Percentiles rank a stretch among this genome's conserved stretches.
These are phyloP conservation scores for Tipula vernalis DNA, from an alignment of 2,888 invertebrate species.

Conservation along the genomic window DNA sequence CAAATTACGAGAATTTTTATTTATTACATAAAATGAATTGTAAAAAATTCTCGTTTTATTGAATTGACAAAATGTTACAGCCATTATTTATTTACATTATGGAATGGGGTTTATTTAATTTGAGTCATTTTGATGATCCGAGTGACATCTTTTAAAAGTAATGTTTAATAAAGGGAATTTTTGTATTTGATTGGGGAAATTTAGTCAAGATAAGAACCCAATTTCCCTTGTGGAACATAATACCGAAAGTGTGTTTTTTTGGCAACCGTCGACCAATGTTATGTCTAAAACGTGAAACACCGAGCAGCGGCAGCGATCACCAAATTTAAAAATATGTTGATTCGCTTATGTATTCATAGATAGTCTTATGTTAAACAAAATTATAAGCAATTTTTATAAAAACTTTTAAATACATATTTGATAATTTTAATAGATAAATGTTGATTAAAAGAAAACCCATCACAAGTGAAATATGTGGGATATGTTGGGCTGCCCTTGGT, in stretches of 20 bases:
- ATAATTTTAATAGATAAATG: no score
- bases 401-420: no score
- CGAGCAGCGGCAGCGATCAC: no score
- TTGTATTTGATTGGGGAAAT: not conserved
- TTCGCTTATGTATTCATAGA: no score
- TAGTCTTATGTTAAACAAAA: no score
- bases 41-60: not conserved
- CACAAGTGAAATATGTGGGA: no score
- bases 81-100: not conserved
- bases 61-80: not conserved
- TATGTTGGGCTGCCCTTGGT: no score
- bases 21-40: not conserved
- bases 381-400: no score
- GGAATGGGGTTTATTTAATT: not conserved
- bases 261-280: no score
- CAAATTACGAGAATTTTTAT: not conserved
- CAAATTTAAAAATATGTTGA: no score
- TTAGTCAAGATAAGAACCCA: not conserved
- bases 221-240: not conserved
- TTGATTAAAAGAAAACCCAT: no score
- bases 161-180: not conserved
- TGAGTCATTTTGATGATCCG: not conserved
- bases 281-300: no score
- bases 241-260: not conserved
- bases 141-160: not conserved